Base-by-base conservation (phyloP, 2,888 invertebrate species). In the Sisyra terminalis region DNA sequence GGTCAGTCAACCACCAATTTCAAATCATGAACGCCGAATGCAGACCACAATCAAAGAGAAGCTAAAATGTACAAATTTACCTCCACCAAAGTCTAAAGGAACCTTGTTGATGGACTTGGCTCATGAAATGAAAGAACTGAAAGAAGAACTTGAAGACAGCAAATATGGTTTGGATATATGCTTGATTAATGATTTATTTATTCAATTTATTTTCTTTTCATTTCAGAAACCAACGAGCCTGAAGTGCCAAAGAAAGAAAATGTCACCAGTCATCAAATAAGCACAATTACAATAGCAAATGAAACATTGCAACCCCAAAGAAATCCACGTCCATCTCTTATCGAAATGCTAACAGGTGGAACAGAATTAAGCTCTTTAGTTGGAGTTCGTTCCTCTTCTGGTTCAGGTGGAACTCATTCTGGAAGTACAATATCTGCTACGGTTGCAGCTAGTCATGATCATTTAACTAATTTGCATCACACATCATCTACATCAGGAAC, bases 31-130 rank as follows among this genome's bases (percentile, higher is more conserved):
- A 58, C 71, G 86, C 0, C 84, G 82, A 56, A 81, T 85, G 74
- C 86, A 88, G 58, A 79, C 78, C 53, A 73, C 81, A 39, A 88
- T 94, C 32, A 73, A 86, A 40, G 89, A 92, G 54, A 81, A 89
- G 51, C 73, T 94, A 45, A 74, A 82, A 35, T 82, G 87, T 0
- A 71, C 77, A 31, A 81, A 79, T 48, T 69, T 85, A 43, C 82
- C 85, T 0, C 78, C 84, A 1, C 87, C 87, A 1, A 82, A 82
- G 56, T 89, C 90, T 30, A 77, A 87, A 44, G 90, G 89, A 5
- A 79, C 85, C 0, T 63, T 93, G 10, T 67, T 94, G 1, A 75
- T 87, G 14, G 90, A 93, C 52, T 66, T 96, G 32, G 83, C 89
- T 1, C 72, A 83, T 38, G 92, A 94, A 53, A 72, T 96, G 55